Conservation (phyloP, 2,113 vertebrate genomes). For the Nesospiza acunhae region DNA sequence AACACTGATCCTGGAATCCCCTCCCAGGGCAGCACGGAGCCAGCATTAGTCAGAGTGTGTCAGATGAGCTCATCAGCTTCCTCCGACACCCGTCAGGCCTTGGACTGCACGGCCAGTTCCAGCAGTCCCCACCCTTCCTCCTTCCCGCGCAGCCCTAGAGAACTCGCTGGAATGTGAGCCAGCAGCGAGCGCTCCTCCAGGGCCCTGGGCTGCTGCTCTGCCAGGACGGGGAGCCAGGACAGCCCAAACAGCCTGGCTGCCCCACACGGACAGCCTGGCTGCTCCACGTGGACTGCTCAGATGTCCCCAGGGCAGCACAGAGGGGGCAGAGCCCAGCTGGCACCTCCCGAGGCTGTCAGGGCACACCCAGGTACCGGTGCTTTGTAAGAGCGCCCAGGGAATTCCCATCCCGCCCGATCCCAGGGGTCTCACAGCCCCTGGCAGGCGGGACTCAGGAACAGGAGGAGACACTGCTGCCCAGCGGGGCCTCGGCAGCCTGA, state of each 20-base stretch:
- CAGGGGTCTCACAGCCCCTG: neutral
- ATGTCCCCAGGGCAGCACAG: accelerated
- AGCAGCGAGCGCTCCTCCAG: accelerated
- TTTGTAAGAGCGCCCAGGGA: neutral
- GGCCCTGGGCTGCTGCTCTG: neutral
- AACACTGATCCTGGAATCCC: accelerated
- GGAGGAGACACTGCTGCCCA: neutral
- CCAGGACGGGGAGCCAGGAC: neutral
- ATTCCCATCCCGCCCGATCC: too few relatives aligned
- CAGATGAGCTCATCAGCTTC: neutral
- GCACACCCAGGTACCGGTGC: accelerated
- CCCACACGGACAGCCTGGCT: neutral
- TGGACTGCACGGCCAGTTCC: accelerated
- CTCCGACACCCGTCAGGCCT: accelerated
- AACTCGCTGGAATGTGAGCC: neutral
- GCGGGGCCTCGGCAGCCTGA: neutral
- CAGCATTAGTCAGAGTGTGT: neutral
- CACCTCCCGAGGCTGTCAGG: neutral
- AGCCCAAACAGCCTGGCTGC: neutral
- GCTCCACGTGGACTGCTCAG: neutral
- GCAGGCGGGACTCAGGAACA: neutral
- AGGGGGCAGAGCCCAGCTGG: neutral
- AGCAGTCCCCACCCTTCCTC: constrained; percentile 20
- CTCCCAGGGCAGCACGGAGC: accelerated
- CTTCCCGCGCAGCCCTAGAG: neutral